These are phyloP conservation scores for Habrosyne pyritoides DNA, from an alignment of 2,888 invertebrate species.

Conservation along the genomic window DNA sequence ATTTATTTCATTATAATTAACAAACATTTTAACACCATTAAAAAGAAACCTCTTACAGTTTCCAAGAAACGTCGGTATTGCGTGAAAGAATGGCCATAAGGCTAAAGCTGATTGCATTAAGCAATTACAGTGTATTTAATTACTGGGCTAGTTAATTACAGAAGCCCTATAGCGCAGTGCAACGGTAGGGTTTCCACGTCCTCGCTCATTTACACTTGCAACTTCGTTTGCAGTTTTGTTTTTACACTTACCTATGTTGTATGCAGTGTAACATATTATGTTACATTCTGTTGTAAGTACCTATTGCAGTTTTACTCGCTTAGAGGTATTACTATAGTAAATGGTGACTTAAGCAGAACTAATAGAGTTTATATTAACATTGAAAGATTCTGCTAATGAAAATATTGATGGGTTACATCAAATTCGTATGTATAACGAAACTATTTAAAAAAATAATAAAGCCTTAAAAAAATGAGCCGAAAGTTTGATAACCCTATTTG, in stretches of 20 bases:
- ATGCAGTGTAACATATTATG: constrained; percentile 9
- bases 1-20: background rate
- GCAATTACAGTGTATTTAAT: constrained; percentile 80
- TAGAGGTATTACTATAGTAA: background rate
- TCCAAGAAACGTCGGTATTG: constrained; percentile 27
- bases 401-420: too few relatives aligned
- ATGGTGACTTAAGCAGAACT: background rate
- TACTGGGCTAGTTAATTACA: constrained; percentile 76
- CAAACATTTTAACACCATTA: background rate
- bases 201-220: constrained; percentile 80
- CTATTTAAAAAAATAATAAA: background rate
- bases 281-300: background rate
- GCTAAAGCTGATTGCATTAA: constrained; percentile 73
- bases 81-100: constrained; percentile 37
- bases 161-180: constrained; percentile 66
- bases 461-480: background rate
- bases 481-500: constrained; percentile 31
- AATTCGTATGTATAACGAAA: too few relatives aligned
- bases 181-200: constrained; percentile 71
- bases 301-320: background rate
- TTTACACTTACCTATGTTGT: constrained; percentile 26
- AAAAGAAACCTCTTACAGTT: constrained; percentile 16
- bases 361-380: too few relatives aligned
- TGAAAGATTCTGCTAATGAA: too few relatives aligned
- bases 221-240: constrained; percentile 58